These are phyloP conservation scores for Excalfactoria chinensis DNA, from an alignment of 2,113 vertebrate genomes.

Conservation along the genomic window DNA sequence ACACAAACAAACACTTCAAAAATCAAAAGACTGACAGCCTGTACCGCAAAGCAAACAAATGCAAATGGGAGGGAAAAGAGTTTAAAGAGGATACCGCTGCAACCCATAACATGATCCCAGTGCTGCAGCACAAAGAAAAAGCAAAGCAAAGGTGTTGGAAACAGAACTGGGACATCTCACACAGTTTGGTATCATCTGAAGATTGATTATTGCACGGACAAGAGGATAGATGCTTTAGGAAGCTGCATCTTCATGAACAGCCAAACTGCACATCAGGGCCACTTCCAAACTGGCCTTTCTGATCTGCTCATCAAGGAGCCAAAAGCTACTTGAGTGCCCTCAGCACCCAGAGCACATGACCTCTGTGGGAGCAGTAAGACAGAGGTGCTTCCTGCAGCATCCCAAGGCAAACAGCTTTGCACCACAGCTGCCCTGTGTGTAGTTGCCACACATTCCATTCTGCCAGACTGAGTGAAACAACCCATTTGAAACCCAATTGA, in stretches of 20 bases:
- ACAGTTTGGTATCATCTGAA: background rate
- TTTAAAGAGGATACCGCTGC: background rate
- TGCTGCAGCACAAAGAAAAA: background rate
- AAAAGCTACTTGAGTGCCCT: background rate
- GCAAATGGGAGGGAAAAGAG: background rate
- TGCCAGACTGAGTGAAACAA: background rate
- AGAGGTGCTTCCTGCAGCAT: background rate
- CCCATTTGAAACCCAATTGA: background rate
- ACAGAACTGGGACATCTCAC: background rate
- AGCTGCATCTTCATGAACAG: background rate
- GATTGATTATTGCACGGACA: background rate
- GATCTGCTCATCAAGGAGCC: background rate
- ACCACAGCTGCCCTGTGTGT: accelerated
- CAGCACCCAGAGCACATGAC: accelerated
- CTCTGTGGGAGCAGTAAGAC: background rate
- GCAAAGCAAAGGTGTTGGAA: background rate
- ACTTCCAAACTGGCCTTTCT: background rate
- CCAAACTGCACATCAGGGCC: background rate
- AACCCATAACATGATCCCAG: background rate
- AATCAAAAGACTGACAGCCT: background rate
- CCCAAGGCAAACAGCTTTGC: background rate
- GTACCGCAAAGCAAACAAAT: background rate
- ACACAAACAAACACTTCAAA: background rate
- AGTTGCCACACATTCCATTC: accelerated
- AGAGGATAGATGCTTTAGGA: background rate